Base-by-base conservation (phyloP, 2,113 vertebrate genomes). In the Burhinus oedicnemus region DNA sequence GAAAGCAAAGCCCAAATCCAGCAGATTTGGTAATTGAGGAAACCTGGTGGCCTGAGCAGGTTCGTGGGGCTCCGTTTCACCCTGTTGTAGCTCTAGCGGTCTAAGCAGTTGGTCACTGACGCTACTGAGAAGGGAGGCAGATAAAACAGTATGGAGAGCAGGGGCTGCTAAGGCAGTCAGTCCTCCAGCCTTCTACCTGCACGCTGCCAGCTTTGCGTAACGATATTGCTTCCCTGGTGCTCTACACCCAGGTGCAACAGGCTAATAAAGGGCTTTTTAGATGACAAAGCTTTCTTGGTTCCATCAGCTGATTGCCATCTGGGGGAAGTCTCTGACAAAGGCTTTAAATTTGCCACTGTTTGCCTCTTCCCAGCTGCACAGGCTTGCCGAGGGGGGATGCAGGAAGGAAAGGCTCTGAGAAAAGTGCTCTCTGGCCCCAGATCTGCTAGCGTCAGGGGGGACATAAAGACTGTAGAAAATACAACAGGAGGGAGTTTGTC, bases 311-410 rank as follows among this genome's bases (percentile, higher is more conserved):
- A 91, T 94, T 95, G 92, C 96, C 94, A 96, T 72, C 90, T 95
- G 96, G 89, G 95, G 74, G 83, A 97, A 84, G 51, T 7, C 51
- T 75, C 88, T 94, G 90, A 97, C 90, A 96, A 97, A 96, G 80
- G 90, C 96, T 94, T 97, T 96, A 97, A 91, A 96, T 96, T 95
- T 72, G 83, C 91, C 90, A 64, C 95, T 68, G 85, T 88, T 81
- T 87, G 82, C 65, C 29, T 88, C 42, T 86, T 71, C 36, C 87
- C 79, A 96, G 95, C 93, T 95, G 96, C 34, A 76, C 19, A 30
- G 34, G 58, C 68, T 92, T 82, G 78, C 60, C 5, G 87, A 79
- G 23, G 47, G 32, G 32, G 18, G 60, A 85, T 40, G 76, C 65
- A 87, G 94, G 93, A 88, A 94, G 85, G 92, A 90, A 90, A 88